Percentiles rank a stretch among this genome's conserved stretches.
phyloP scores from a whole-genome alignment of 2,797 vertebrate genomes.

The Eidolon dupreanum region DNA sequence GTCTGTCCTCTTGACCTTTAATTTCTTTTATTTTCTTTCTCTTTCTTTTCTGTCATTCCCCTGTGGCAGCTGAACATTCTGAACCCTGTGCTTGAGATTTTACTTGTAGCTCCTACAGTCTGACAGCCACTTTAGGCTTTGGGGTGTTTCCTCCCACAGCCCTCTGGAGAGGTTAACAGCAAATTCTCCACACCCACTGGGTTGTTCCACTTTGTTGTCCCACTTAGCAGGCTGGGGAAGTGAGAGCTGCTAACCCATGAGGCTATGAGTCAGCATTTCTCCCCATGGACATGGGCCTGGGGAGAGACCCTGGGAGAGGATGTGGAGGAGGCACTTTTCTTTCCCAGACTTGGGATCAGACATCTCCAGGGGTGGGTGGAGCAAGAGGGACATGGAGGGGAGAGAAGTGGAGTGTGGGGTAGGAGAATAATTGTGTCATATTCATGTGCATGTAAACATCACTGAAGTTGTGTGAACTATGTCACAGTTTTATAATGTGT shows the following conservation, averaged over 20 bases:
- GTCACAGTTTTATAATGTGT: slow-evolving; percentile 9
- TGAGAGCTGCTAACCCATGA: background rate
- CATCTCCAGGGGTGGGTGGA: slow-evolving; percentile 33
- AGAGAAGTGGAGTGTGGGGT: background rate
- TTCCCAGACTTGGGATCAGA: slow-evolving; percentile 62
- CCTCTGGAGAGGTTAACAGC: background rate
- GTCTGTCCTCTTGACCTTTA: background rate
- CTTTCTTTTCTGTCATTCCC: background rate
- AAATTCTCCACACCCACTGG: background rate
- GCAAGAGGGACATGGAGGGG: background rate
- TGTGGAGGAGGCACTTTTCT: slow-evolving; percentile 60
- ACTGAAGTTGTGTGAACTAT: background rate
- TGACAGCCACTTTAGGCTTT: background rate
- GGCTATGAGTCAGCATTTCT: slow-evolving; percentile 68
- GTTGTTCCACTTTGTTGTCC: background rate
- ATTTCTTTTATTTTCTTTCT: background rate
- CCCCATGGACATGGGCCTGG: background rate
- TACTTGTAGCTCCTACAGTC: background rate
- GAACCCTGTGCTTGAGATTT: background rate
- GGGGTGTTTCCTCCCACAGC: slow-evolving; percentile 55
- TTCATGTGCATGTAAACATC: background rate
- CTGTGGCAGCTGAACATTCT: background rate
- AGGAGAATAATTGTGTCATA: background rate
- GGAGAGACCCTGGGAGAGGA: slow-evolving; percentile 71
- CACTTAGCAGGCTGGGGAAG: background rate